Evolutionary conservation across 1,140 invertebrate genomes (phyloP).

Genomic region (Drosophila miranda): DNA sequence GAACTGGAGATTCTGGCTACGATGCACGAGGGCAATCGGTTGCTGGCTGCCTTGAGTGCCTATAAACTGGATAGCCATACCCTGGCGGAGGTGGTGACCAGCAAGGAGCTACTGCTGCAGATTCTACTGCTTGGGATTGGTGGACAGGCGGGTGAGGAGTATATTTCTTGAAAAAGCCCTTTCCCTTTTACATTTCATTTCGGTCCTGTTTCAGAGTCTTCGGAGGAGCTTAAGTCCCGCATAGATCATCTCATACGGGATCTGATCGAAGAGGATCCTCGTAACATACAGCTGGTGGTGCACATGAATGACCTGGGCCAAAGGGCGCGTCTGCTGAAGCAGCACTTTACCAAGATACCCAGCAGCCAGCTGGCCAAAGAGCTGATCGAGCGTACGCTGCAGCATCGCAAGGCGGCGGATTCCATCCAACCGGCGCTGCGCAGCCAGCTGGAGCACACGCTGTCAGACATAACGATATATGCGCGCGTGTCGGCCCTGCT

Average conservation of each 20-base stretch:
- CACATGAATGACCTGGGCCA: slow-evolving; percentile 67
- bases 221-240: background rate
- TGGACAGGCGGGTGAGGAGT: slow-evolving; percentile 39
- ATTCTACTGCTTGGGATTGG: slow-evolving; percentile 61
- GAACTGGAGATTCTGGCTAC: slow-evolving; percentile 73
- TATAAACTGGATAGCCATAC: slow-evolving; percentile 58
- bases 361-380: slow-evolving; percentile 69
- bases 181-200: background rate
- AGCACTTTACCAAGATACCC: slow-evolving; percentile 75
- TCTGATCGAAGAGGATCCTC: slow-evolving; percentile 57
- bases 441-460: slow-evolving; percentile 71
- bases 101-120: slow-evolving; percentile 40
- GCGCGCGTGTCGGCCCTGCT: slow-evolving; percentile 81
- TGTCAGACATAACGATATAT: slow-evolving; percentile 83
- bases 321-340: slow-evolving; percentile 74
- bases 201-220: slow-evolving; percentile 18
- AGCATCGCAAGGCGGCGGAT: slow-evolving; percentile 54
- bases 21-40: slow-evolving; percentile 83
- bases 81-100: slow-evolving; percentile 19
- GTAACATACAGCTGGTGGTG: slow-evolving; percentile 50
- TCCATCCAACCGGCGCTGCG: slow-evolving; percentile 66
- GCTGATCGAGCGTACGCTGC: slow-evolving; percentile 68
- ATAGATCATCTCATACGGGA: slow-evolving; percentile 51
- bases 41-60: slow-evolving; percentile 83
- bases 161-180: too few species aligned